phyloP scores from a whole-genome alignment of 2,113 vertebrate genomes.

The Catharus minimus region DNA sequence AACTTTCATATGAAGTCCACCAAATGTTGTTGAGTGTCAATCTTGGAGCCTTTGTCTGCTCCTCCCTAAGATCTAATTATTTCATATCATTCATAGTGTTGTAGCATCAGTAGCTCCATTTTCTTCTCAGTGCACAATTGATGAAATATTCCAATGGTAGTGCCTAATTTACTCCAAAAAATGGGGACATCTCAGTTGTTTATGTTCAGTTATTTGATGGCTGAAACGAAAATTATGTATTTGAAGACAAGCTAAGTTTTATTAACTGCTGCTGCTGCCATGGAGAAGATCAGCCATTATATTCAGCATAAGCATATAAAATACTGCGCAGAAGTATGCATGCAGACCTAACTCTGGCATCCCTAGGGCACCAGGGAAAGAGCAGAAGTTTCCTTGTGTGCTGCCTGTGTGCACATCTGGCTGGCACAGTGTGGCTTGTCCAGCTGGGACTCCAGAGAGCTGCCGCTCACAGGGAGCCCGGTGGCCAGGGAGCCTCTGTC shows the following conservation, averaged over 20 bases:
- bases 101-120: not conserved
- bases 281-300: not conserved
- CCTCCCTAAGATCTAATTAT: not conserved
- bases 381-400: not conserved
- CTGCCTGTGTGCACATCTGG: rapidly evolving
- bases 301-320: not conserved
- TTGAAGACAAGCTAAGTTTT: not conserved
- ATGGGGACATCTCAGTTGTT: not conserved
- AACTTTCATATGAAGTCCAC: not conserved
- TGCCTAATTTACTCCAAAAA: not conserved
- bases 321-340: not conserved
- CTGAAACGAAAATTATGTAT: not conserved
- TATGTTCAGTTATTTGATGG: not conserved
- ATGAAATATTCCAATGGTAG: not conserved
- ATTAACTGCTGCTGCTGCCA: not conserved
- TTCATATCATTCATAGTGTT: rapidly evolving
- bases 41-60: not conserved
- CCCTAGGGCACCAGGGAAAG: not conserved
- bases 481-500: not conserved
- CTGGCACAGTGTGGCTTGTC: not conserved
- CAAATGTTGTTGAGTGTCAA: not conserved
- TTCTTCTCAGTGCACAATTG: not conserved
- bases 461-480: not conserved
- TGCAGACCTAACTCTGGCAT: not conserved
- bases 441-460: not conserved